These are phyloP conservation scores for Melinaea marsaeus DNA, from an alignment of 2,888 invertebrate genomes.

Conservation along the genomic window DNA sequence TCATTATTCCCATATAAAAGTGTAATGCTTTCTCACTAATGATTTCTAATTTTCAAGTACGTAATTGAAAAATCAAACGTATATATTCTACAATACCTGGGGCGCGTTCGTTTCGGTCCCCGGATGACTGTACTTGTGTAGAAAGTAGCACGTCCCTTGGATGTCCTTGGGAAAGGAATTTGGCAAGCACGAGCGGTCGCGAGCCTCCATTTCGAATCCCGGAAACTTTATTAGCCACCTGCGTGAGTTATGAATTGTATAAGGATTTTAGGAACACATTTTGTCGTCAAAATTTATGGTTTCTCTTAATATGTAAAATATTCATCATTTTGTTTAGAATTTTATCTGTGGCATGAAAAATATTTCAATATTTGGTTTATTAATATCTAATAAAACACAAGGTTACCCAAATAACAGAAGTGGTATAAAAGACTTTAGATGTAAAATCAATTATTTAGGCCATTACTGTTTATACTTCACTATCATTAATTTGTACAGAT, in stretches of 20 bases:
- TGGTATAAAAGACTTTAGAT: background rate
- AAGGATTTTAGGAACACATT: background rate
- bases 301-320: no score
- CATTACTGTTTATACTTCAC: constrained; percentile 14
- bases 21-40: background rate
- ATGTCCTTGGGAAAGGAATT: constrained; percentile 89
- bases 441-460: constrained; percentile 1
- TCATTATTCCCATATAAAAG: no score
- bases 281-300: background rate
- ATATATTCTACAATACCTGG: constrained; percentile 55
- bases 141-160: constrained; percentile 90
- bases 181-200: constrained; percentile 87
- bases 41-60: background rate
- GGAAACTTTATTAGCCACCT: constrained; percentile 87
- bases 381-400: no score
- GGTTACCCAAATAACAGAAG: background rate
- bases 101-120: constrained; percentile 78
- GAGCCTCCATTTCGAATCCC: constrained; percentile 86
- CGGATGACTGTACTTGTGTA: constrained; percentile 87
- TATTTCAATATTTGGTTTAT: no score
- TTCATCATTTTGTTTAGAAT: no score
- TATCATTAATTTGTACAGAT: constrained; percentile 19
- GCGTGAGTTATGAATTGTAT: constrained; percentile 35
- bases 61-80: background rate
- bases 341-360: no score